Percentiles rank a stretch among this genome's conserved stretches.
These are phyloP conservation scores for Podiceps cristatus DNA, from an alignment of 2,113 vertebrate genomes.

Conservation along the genomic window DNA sequence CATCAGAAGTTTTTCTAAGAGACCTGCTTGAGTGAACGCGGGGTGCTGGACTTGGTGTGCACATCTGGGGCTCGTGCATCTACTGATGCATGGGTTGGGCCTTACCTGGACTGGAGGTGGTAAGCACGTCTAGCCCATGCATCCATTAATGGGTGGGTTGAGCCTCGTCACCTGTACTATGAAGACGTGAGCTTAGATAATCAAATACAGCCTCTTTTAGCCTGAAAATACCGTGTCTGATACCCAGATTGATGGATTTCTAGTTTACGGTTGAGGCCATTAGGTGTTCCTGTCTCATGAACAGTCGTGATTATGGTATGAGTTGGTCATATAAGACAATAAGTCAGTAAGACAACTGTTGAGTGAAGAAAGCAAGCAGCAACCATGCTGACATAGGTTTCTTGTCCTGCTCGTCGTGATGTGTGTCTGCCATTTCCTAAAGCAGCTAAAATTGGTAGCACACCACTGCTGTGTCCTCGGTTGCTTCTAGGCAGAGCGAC, in stretches of 20 bases:
- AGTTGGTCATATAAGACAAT: not conserved
- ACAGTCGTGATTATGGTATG: fast-evolving
- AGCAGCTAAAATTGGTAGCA: not conserved
- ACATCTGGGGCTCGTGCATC: fast-evolving
- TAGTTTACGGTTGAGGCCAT: not conserved
- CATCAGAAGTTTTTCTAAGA: not conserved
- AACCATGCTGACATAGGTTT: fast-evolving
- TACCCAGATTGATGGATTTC: not conserved
- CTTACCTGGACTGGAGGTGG: not conserved
- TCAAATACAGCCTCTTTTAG: not conserved
- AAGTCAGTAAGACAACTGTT: not conserved
- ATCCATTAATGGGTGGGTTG: not conserved
- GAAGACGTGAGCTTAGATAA: not conserved
- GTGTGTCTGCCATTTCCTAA: not conserved
- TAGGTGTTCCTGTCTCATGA: not conserved
- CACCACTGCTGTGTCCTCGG: not conserved
- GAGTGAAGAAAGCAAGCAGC: not conserved
- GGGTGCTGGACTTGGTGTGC: not conserved
- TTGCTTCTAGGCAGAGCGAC: not conserved
- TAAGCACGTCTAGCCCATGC: not conserved
- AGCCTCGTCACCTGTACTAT: not conserved
- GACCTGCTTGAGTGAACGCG: not conserved
- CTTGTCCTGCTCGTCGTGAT: not conserved
- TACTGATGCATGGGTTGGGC: not conserved
- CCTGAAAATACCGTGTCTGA: not conserved